Percentiles rank a stretch among this genome's conserved stretches.
Conservation (phyloP, 2,888 invertebrate genomes). For the Amphimallon solstitiale region DNA sequence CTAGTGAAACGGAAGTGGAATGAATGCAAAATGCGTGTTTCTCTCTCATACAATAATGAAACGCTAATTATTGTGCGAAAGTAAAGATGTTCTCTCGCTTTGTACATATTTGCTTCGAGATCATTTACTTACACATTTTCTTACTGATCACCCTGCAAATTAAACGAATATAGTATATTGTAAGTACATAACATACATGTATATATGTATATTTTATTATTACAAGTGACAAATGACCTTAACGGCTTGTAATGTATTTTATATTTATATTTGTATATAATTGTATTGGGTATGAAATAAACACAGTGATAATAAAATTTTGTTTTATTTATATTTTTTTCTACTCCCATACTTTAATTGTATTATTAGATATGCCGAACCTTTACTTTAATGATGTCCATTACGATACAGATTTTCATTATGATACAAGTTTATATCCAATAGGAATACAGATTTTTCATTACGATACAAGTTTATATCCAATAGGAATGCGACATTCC, state of each 20-base stretch:
- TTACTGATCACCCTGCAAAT: slow-evolving; percentile 19
- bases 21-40: neutral
- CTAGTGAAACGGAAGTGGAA: neutral
- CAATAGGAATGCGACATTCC: too few relatives aligned
- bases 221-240: slow-evolving; percentile 26
- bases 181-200: slow-evolving; percentile 27
- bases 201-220: slow-evolving; percentile 38
- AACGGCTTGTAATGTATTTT: slow-evolving; percentile 37
- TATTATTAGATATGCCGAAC: too few relatives aligned
- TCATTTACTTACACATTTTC: slow-evolving; percentile 5
- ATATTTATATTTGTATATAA: slow-evolving; percentile 40
- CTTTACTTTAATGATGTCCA: too few relatives aligned
- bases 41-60: neutral
- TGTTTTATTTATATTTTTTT: neutral
- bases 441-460: too few relatives aligned
- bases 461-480: too few relatives aligned
- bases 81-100: slow-evolving; percentile 10
- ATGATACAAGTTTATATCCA: too few relatives aligned
- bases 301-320: slow-evolving; percentile 10
- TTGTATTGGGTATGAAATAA: slow-evolving; percentile 37
- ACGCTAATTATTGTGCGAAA: neutral
- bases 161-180: neutral
- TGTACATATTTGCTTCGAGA: slow-evolving; percentile 22
- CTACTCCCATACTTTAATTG: too few relatives aligned
- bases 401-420: too few relatives aligned